Conservation (phyloP, 2,888 invertebrate species). For the Cantharis lateralis region DNA sequence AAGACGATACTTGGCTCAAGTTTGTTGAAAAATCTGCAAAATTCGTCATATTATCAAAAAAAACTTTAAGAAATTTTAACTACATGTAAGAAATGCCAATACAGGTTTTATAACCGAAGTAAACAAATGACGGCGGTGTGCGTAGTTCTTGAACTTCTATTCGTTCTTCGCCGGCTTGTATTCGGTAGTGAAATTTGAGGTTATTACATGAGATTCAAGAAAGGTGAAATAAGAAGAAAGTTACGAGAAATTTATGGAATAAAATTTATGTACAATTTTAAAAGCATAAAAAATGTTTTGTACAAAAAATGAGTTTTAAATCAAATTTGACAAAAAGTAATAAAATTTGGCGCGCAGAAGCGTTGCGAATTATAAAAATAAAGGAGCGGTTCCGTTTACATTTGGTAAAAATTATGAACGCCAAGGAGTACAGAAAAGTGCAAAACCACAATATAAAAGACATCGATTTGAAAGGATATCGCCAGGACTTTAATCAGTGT, state of each 20-base stretch:
- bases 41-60: too few relatives aligned
- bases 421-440: neutral
- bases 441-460: neutral
- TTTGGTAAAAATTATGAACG: neutral
- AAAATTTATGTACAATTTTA: neutral
- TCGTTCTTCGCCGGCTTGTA: neutral
- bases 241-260: neutral
- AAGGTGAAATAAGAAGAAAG: too few relatives aligned
- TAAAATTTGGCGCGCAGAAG: neutral
- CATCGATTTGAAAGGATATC: neutral
- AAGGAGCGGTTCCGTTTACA: neutral
- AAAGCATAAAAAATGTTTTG: neutral
- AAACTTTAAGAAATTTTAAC: too few relatives aligned
- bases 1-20: too few relatives aligned
- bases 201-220: neutral
- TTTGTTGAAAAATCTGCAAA: too few relatives aligned
- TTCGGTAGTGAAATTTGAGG: neutral
- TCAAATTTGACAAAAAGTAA: neutral
- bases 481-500: neutral
- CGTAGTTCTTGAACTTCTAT: neutral
- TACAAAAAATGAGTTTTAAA: neutral
- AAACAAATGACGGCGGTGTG: neutral
- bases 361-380: neutral
- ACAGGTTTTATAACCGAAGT: too few relatives aligned
- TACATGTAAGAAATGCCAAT: too few relatives aligned